phyloP scores from a whole-genome alignment of 2,888 invertebrate species.

The Coremacera marginata region DNA sequence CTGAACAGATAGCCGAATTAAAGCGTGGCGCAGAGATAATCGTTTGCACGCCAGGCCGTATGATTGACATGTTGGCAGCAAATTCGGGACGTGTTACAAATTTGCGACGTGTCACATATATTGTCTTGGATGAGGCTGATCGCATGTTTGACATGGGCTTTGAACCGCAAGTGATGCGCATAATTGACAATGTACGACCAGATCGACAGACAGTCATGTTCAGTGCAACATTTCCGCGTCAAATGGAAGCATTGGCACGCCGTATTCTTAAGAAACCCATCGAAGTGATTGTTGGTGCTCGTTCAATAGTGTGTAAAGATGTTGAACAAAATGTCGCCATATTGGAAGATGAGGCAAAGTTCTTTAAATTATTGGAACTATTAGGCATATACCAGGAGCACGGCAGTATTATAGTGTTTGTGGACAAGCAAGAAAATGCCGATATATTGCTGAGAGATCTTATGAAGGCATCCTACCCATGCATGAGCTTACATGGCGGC shows the following conservation, averaged over 20 bases:
- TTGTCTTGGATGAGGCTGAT: constrained; percentile 98
- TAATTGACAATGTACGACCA: constrained; percentile 96
- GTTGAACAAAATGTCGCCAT: constrained; percentile 96
- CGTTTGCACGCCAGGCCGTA: constrained; percentile 98
- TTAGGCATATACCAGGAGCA: constrained; percentile 91
- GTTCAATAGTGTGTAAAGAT: constrained; percentile 97
- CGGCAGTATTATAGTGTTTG: constrained; percentile 96
- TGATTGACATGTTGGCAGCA: constrained; percentile 99
- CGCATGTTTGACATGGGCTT: constrained; percentile 99
- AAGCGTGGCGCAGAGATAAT: constrained; percentile 98
- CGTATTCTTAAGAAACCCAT: constrained; percentile 94
- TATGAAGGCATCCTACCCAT: constrained; percentile 96
- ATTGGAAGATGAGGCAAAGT: constrained; percentile 96
- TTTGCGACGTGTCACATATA: constrained; percentile 94
- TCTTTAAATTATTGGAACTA: constrained; percentile 96
- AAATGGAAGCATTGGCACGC: constrained; percentile 98
- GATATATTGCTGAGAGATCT: constrained; percentile 93
- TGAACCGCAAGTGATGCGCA: constrained; percentile 86
- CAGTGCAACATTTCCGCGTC: constrained; percentile 98
- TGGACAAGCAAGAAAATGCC: constrained; percentile 98
- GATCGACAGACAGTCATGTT: constrained; percentile 99
- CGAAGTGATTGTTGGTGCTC: constrained; percentile 96
- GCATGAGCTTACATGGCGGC: constrained; percentile 97
- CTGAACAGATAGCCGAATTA: constrained; percentile 91
- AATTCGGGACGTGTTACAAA: constrained; percentile 99